phyloP scores from a whole-genome alignment of 2,113 vertebrate species.

The Percina caprodes region DNA sequence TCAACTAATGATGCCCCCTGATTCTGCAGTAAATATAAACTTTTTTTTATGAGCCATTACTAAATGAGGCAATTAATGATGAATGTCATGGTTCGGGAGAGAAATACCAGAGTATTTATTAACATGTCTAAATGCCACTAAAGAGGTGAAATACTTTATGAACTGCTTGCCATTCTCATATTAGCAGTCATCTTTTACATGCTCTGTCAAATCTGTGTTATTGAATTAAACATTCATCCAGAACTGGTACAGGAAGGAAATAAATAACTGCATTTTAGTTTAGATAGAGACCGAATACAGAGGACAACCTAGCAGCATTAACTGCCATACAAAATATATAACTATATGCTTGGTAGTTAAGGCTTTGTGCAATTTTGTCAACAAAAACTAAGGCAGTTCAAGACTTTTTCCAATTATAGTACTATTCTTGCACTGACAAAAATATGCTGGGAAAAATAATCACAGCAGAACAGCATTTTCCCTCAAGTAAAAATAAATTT shows the following conservation, averaged over 20 bases:
- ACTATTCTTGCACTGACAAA: not conserved
- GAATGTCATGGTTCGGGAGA: slow-evolving; percentile 33
- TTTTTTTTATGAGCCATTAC: slow-evolving; percentile 41
- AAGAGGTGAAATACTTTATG: slow-evolving; percentile 4
- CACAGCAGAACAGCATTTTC: not conserved
- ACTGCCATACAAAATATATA: not conserved
- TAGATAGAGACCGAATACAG: not conserved
- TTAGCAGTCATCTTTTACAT: not conserved
- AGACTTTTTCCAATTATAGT: not conserved
- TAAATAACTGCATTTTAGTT: not conserved
- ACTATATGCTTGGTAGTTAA: not conserved
- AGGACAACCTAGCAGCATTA: not conserved
- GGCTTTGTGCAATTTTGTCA: not conserved
- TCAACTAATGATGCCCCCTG: slow-evolving; percentile 25
- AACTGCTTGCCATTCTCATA: not conserved
- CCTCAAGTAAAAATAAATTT: not conserved
- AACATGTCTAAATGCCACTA: slow-evolving; percentile 59
- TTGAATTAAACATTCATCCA: not conserved
- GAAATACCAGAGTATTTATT: slow-evolving; percentile 34
- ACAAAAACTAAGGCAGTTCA: not conserved
- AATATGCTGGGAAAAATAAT: not conserved
- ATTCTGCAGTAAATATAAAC: slow-evolving; percentile 54
- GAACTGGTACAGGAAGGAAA: not conserved
- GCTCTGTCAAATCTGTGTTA: not conserved
- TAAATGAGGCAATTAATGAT: slow-evolving; percentile 52